phyloP scores from a whole-genome alignment of 1,140 invertebrate species.

The Aphelenchoides fujianensis region DNA sequence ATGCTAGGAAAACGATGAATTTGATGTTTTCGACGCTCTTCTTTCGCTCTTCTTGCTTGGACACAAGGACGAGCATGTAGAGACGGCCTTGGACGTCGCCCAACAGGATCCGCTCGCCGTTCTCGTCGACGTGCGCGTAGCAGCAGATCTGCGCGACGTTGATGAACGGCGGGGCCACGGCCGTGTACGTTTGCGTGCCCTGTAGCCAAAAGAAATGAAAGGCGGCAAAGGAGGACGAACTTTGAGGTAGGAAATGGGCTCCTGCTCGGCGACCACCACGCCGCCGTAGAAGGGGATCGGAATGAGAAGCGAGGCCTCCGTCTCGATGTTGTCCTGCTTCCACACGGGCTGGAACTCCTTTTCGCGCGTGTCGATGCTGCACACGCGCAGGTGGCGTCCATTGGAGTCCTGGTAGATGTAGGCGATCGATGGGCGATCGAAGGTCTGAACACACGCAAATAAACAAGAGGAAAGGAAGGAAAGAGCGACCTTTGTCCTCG shows the following conservation, averaged over 20 bases:
- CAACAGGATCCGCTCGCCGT: constrained; percentile 83
- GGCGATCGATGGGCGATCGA: constrained; percentile 78
- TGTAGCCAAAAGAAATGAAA: too few species aligned
- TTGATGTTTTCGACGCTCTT: constrained; percentile 83
- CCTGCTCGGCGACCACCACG: constrained; percentile 91
- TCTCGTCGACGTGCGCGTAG: constrained; percentile 86
- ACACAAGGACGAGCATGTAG: constrained; percentile 88
- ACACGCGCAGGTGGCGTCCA: constrained; percentile 86
- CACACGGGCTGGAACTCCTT: constrained; percentile 94
- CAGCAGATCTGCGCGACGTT: constrained; percentile 90
- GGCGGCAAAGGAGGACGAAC: too few species aligned
- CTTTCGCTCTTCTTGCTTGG: constrained; percentile 75
- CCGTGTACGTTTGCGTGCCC: constrained; percentile 30
- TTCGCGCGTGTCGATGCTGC: constrained; percentile 86
- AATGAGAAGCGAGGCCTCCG: constrained; percentile 90
- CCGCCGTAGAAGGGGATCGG: constrained; percentile 90
- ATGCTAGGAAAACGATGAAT: constrained; percentile 66
- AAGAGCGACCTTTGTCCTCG: constrained; percentile 42
- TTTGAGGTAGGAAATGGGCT: constrained; percentile 94
- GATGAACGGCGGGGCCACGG: constrained; percentile 50
- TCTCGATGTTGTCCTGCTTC: constrained; percentile 97
- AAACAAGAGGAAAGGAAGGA: constrained; percentile 58
- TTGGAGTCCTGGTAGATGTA: constrained; percentile 89
- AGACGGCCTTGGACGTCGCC: constrained; percentile 90
- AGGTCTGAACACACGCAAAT: too few species aligned